Conservation (phyloP, 2,797 vertebrate genomes). For the Galago senegalensis region DNA sequence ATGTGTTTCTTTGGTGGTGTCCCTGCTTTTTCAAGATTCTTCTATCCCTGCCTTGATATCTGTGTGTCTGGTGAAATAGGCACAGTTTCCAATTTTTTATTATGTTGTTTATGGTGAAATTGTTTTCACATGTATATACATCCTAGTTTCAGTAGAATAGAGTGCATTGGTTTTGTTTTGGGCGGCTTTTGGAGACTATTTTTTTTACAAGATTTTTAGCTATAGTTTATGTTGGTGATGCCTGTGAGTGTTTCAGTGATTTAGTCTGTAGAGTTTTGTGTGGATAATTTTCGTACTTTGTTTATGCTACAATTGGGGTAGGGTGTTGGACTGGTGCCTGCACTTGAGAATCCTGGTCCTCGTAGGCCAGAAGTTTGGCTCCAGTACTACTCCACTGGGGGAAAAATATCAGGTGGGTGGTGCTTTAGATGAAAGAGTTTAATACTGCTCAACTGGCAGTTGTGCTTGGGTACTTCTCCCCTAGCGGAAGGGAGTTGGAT, state of each 20-base stretch:
- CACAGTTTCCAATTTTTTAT: background rate
- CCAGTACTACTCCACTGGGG: background rate
- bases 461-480: background rate
- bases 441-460: background rate
- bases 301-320: background rate
- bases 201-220: background rate
- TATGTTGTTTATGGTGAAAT: background rate
- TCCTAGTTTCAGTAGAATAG: background rate
- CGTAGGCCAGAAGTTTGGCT: background rate
- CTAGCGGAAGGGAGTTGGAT: background rate
- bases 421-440: background rate
- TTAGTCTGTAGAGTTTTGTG: background rate
- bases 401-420: background rate
- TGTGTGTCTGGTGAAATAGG: background rate
- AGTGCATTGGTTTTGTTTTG: background rate
- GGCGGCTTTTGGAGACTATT: background rate
- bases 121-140: background rate
- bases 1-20: background rate
- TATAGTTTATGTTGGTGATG: background rate
- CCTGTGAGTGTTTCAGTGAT: background rate
- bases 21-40: background rate
- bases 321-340: background rate
- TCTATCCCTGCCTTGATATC: background rate
- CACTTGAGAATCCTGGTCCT: background rate
- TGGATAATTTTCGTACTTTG: background rate